Percentiles rank a stretch among this genome's conserved stretches.
phyloP scores from a whole-genome alignment of 1,140 invertebrate genomes.

The Cyclina sinensis region DNA sequence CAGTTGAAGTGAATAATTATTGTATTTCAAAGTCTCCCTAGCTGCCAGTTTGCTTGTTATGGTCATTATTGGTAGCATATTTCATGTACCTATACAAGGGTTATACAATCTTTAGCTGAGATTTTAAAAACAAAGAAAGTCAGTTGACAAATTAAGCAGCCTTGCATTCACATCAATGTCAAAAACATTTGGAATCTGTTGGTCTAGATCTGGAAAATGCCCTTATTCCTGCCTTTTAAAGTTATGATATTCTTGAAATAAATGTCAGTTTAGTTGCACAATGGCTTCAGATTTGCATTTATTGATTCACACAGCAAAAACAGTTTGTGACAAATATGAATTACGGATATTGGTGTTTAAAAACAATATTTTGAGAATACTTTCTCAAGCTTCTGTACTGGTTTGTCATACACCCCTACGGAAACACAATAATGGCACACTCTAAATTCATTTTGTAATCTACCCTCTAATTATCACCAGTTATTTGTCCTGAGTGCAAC shows the following conservation, averaged over 20 bases:
- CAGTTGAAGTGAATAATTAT: too few relatives aligned
- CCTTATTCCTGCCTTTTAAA: not conserved
- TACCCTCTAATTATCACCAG: conserved; percentile 20
- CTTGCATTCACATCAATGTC: too few relatives aligned
- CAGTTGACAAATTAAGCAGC: too few relatives aligned
- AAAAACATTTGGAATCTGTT: too few relatives aligned
- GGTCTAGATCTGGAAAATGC: too few relatives aligned
- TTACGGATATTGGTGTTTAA: conserved; percentile 2
- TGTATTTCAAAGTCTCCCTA: too few relatives aligned
- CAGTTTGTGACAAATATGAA: conserved; percentile 5
- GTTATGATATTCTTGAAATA: not conserved
- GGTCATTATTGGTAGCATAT: too few relatives aligned
- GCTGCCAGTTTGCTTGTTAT: too few relatives aligned
- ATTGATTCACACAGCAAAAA: not conserved
- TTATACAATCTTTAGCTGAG: too few relatives aligned
- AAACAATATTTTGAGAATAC: not conserved
- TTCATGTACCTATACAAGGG: too few relatives aligned
- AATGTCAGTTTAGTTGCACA: not conserved
- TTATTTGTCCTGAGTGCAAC: not conserved
- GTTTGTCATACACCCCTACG: not conserved
- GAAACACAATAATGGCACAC: not conserved
- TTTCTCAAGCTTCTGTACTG: not conserved
- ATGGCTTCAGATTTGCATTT: conserved; percentile 1
- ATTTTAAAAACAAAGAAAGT: too few relatives aligned
- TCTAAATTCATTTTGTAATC: conserved; percentile 33